A percentile compares a stretch with the other conserved stretches of the same genome.
phyloP scores from a whole-genome alignment of 1,140 invertebrate genomes.

The Trachelipus rathkii region DNA sequence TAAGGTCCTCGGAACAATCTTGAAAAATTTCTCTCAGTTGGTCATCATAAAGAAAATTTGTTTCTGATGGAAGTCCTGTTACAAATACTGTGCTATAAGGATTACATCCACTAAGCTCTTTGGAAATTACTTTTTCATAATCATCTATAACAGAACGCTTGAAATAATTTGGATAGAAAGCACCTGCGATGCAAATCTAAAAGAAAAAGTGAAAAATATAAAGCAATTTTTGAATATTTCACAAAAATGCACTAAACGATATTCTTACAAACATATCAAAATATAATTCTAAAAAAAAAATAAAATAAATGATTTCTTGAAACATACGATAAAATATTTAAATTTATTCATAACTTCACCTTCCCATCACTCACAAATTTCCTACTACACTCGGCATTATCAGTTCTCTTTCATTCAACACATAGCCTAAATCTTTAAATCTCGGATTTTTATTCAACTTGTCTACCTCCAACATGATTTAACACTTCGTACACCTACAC shows the following conservation, averaged over 20 bases:
- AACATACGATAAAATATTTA: no score
- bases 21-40: constrained; percentile 51
- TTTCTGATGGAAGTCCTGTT: constrained; percentile 62
- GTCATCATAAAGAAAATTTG: constrained; percentile 64
- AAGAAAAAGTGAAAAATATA: constrained; percentile 31
- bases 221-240: no score
- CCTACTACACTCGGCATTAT: no score
- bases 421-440: no score
- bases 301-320: no score
- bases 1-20: constrained; percentile 47
- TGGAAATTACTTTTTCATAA: constrained; percentile 61
- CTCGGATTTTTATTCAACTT: no score
- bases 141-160: constrained; percentile 54
- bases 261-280: background rate
- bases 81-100: constrained; percentile 73
- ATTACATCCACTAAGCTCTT: constrained; percentile 63
- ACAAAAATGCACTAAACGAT: background rate
- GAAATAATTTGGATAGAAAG: constrained; percentile 92
- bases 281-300: no score
- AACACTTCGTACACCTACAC: no score
- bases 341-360: no score
- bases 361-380: no score
- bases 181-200: constrained; percentile 68
- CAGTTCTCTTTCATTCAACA: no score
- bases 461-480: no score